These are phyloP conservation scores for Sycon ciliatum DNA, from an alignment of 37 sponge, comb jelly and placozoan genomes.

Conservation along the genomic window DNA sequence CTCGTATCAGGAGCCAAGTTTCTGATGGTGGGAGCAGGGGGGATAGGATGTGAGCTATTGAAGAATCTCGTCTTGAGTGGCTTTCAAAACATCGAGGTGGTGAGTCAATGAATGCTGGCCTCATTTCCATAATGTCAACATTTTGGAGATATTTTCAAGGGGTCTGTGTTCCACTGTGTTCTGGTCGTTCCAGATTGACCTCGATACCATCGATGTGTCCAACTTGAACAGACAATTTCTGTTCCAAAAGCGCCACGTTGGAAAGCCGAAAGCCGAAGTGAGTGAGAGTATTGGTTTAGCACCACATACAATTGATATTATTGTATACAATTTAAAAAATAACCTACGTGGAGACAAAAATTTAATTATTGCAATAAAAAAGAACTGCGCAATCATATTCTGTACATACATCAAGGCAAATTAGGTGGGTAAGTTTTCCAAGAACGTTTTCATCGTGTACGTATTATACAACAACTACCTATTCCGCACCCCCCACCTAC, in stretches of 20 bases:
- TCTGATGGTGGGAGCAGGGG: conserved; percentile 97
- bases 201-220: conserved; percentile 98
- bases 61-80: conserved; percentile 95
- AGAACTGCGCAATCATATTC: no score
- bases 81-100: conserved; percentile 67
- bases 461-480: no score
- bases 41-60: conserved; percentile 95
- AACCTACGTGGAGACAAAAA: background rate
- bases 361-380: background rate
- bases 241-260: conserved; percentile 93
- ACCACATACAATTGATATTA: background rate
- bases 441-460: no score
- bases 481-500: no score
- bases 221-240: conserved; percentile 96
- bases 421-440: no score
- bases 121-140: background rate
- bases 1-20: conserved; percentile 19
- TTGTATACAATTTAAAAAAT: background rate
- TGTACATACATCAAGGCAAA: no score
- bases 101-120: conserved; percentile 16
- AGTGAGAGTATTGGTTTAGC: background rate
- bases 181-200: conserved; percentile 58
- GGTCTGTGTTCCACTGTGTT: background rate
- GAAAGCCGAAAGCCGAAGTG: conserved; percentile 80
- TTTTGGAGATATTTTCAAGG: no score